Evolutionary conservation across 2,113 vertebrate species (phyloP).

Genomic region (Tyrannus savana): DNA sequence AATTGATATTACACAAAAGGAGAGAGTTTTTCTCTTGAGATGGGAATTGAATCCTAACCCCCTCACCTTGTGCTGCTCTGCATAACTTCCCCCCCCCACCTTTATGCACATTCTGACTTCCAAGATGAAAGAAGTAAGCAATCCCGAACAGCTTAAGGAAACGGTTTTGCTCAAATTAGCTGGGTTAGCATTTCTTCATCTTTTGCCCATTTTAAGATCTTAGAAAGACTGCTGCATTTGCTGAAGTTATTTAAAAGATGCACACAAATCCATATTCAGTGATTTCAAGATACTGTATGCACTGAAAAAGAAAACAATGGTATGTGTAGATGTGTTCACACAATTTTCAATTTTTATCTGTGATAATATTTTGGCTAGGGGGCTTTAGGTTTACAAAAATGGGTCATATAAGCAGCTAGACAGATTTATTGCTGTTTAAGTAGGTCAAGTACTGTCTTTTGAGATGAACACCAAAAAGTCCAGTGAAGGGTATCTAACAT

Average conservation of each 20-base stretch:
- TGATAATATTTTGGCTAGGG: background rate
- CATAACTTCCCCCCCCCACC: rapidly evolving
- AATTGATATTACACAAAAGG: background rate
- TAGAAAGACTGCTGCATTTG: background rate
- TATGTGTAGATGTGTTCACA: background rate
- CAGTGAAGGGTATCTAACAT: background rate
- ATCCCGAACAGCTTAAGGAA: background rate
- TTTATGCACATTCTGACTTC: background rate
- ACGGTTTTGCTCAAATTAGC: background rate
- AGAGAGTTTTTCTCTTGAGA: background rate
- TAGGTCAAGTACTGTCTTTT: background rate
- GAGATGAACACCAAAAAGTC: background rate
- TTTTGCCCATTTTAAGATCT: background rate
- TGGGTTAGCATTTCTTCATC: background rate
- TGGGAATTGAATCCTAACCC: background rate
- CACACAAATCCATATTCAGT: background rate
- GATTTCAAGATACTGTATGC: background rate
- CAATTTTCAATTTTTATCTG: background rate
- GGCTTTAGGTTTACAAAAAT: background rate
- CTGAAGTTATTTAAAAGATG: background rate
- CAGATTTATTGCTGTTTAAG: background rate
- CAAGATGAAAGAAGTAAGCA: background rate
- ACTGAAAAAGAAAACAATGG: background rate
- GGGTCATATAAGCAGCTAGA: background rate
- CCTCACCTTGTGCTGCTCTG: background rate